phyloP scores from a whole-genome alignment of 2,888 invertebrate species.

The Parapristionchus giblindavisi region DNA sequence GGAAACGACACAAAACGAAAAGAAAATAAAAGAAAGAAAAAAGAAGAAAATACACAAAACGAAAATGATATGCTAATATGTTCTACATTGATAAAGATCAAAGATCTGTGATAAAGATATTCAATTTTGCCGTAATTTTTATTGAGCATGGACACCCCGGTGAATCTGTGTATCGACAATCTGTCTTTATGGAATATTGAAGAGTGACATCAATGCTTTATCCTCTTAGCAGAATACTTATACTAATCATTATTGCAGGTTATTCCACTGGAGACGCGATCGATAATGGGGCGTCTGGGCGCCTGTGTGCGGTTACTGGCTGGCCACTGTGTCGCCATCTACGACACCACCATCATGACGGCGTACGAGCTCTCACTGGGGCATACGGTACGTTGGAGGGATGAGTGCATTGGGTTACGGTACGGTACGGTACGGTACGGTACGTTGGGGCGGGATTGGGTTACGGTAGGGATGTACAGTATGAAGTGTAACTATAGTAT shows the following conservation, averaged over 20 bases:
- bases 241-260: slow-evolving; percentile 73
- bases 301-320: slow-evolving; percentile 89
- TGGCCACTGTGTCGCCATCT: slow-evolving; percentile 87
- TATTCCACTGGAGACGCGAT: slow-evolving; percentile 80
- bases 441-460: too few species aligned
- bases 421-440: too few species aligned
- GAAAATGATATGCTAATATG: too few species aligned
- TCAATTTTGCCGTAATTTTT: too few species aligned
- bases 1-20: too few species aligned
- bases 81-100: too few species aligned
- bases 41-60: too few species aligned
- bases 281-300: slow-evolving; percentile 85
- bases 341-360: slow-evolving; percentile 85
- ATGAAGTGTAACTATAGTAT: too few species aligned
- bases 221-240: not conserved
- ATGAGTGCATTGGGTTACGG: too few species aligned
- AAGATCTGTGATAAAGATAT: too few species aligned
- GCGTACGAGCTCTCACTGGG: slow-evolving; percentile 89
- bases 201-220: not conserved
- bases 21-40: too few species aligned
- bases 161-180: not conserved
- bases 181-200: not conserved
- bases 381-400: slow-evolving; percentile 75
- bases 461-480: too few species aligned
- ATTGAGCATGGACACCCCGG: not conserved